Evolutionary conservation across 1,140 invertebrate genomes (phyloP).

Genomic region (Trinorchestia longiramus): DNA sequence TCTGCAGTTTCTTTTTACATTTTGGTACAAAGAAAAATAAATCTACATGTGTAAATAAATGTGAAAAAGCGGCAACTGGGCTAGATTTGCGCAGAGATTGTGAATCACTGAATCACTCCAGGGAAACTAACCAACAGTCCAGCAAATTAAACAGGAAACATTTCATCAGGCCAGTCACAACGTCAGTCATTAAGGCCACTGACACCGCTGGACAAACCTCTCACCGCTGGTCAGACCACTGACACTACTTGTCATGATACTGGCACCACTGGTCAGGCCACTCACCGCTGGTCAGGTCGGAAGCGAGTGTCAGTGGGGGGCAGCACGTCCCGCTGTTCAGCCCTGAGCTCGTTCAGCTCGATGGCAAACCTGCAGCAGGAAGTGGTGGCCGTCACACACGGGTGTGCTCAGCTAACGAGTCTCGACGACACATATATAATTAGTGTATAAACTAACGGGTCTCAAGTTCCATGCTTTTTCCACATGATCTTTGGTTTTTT

Average conservation of each 20-base stretch:
- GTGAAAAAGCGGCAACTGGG: neutral
- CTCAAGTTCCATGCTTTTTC: no score
- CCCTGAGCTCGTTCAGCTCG: conserved; percentile 84
- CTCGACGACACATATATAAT: conserved; percentile 72
- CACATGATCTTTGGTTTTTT: no score
- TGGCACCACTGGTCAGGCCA: no score
- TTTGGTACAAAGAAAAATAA: neutral
- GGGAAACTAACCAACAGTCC: neutral
- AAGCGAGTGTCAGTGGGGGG: conserved; percentile 80
- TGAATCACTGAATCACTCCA: neutral
- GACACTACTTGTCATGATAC: no score
- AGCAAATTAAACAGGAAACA: neutral
- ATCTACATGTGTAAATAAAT: neutral
- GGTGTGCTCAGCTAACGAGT: conserved; percentile 85
- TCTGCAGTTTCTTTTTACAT: neutral
- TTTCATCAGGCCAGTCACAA: neutral
- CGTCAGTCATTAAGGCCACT: no score
- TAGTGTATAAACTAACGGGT: no score
- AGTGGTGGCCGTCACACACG: conserved; percentile 77
- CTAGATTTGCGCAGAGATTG: neutral
- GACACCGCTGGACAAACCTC: no score
- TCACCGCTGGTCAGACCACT: no score
- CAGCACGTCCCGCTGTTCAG: conserved; percentile 76
- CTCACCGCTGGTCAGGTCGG: conserved; percentile 68
- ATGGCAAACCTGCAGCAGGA: conserved; percentile 85